Conservation (phyloP, 2,797 vertebrate genomes). For the Enteromius trimaculatus region DNA sequence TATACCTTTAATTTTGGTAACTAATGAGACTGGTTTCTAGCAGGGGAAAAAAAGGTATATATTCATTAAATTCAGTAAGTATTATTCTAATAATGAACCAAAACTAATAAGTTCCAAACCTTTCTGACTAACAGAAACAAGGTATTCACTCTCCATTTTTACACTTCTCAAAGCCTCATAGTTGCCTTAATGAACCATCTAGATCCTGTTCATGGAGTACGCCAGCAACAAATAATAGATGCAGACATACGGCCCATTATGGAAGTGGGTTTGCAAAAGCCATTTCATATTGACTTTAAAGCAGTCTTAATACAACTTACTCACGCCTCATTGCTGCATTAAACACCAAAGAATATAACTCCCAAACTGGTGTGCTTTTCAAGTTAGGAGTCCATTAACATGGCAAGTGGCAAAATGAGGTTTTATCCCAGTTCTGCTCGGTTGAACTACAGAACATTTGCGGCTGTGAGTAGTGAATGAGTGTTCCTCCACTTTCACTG, state of each 20-base stretch:
- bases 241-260: constrained; percentile 22
- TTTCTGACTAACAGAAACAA: background rate
- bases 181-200: background rate
- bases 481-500: constrained; percentile 54
- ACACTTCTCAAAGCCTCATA: background rate
- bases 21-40: background rate
- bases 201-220: background rate
- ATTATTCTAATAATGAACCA: background rate
- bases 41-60: background rate
- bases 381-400: constrained; percentile 53
- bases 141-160: background rate
- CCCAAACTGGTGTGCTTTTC: constrained; percentile 53
- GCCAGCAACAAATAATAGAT: constrained; percentile 29
- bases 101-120: background rate
- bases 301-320: constrained; percentile 50
- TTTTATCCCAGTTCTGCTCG: constrained; percentile 61
- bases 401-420: constrained; percentile 59
- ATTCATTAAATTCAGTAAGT: background rate
- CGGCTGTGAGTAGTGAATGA: constrained; percentile 60
- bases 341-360: constrained; percentile 61
- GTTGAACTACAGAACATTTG: constrained; percentile 58
- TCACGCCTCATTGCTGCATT: constrained; percentile 62
- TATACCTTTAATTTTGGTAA: background rate
- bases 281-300: constrained; percentile 28
- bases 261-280: background rate